Evolutionary conservation across 1,140 invertebrate species (phyloP), one percentile per base, ranked within the genome.

Genomic region (Drosophila kikkawai): DNA sequence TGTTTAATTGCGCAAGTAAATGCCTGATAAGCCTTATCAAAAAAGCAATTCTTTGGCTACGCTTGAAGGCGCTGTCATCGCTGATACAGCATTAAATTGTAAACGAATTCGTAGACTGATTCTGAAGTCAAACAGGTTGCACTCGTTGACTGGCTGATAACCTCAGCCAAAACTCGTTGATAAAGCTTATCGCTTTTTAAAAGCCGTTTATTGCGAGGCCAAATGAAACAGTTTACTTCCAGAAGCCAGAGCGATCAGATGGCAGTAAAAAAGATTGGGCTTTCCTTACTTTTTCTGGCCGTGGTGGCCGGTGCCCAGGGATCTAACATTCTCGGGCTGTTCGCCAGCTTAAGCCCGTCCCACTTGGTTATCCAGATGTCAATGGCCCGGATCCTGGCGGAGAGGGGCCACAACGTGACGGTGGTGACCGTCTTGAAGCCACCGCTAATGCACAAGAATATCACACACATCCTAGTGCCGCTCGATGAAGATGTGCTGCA

Each of bases 361-460:
- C 91, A 92, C 63, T 66, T 92, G 41, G 82, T 92, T 1, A 53
- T 92, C 4, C 75, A 92, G 9, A 83, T 91, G 86, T 82, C 91
- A 3, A 69, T 92, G 57, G 71, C 68, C 2, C 75, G 73, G 37
- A 70, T 80, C 12, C 39, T 92, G 22, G 90, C 81, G 0, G 90
- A 92, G 32, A 42, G 58, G 6, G 90, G 90, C 6, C 91, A 92
- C 39, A 87, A 92, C 63, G 73, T 92, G 1, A 92, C 91, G 0
- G 86, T 92, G 1, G 82, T 92, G 0, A 78, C 79, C 0, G 51
- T 56, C 0, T 2, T 87, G 0, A 79, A 83, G 32, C 91, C 91
- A 3, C 69, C 79, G 7, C 22, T 82, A 1, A 63, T 11, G 5
- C 79, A 85, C 32, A 77, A 67, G n/a, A 56, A 76, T 3, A 85